Conservation (phyloP, 2,797 vertebrate species). For the Coreius guichenoti region DNA sequence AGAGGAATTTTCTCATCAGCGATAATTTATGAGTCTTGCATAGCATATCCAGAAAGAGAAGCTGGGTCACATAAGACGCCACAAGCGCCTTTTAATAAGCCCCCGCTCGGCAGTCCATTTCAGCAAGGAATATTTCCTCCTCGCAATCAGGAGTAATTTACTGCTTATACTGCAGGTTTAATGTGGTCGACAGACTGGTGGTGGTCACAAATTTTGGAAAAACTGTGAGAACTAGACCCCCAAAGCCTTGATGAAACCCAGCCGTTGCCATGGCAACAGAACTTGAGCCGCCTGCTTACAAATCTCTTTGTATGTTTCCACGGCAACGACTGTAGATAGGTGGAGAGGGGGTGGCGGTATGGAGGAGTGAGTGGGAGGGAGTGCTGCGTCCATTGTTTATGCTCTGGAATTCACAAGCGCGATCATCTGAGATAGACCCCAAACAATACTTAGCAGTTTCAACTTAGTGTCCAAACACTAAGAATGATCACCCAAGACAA, state of each 20-base stretch:
- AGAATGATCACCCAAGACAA: background rate
- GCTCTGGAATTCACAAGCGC: constrained; percentile 66
- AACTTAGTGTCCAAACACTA: constrained; percentile 5
- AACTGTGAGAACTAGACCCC: constrained; percentile 56
- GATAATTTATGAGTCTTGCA: constrained; percentile 31
- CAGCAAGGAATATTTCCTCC: constrained; percentile 2
- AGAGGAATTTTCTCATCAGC: constrained; percentile 34
- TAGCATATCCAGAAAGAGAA: constrained; percentile 38
- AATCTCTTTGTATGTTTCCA: constrained; percentile 85
- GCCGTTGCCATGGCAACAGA: constrained; percentile 82
- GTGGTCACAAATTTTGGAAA: constrained; percentile 59
- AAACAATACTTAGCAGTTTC: constrained; percentile 76
- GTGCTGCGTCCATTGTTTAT: constrained; percentile 67
- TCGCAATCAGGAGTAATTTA: constrained; percentile 34
- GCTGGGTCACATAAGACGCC: constrained; percentile 31
- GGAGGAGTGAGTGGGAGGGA: constrained; percentile 53
- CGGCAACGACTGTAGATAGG: constrained; percentile 80
- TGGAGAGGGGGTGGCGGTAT: constrained; percentile 59
- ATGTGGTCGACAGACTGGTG: constrained; percentile 42
- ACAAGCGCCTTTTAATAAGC: constrained; percentile 35
- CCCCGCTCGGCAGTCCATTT: background rate
- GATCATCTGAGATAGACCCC: constrained; percentile 69
- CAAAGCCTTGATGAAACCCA: constrained; percentile 78
- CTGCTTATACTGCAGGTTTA: constrained; percentile 37
- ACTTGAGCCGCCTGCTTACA: constrained; percentile 73